These are phyloP conservation scores for Crepidodera aurea DNA, from an alignment of 2,888 invertebrate genomes.

Conservation along the genomic window DNA sequence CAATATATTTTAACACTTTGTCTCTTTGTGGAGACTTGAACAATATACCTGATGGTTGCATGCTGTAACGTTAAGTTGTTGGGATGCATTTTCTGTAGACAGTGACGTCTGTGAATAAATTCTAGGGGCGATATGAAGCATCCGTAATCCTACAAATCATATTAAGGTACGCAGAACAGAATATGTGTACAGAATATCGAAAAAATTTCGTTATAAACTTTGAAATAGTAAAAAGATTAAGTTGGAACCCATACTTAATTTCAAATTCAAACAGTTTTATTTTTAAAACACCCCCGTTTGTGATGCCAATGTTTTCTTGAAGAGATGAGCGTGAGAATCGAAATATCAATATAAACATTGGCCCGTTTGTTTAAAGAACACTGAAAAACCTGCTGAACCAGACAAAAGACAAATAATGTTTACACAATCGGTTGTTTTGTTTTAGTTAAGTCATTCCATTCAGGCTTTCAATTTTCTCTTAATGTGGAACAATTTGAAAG, in stretches of 20 bases:
- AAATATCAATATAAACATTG: constrained; percentile 56
- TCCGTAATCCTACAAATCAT: too few species aligned
- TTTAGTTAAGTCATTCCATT: constrained; percentile 22
- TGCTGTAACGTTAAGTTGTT: background rate
- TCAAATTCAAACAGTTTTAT: too few species aligned
- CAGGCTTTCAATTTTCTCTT: constrained; percentile 3
- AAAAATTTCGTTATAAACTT: too few species aligned
- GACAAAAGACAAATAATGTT: constrained; percentile 58
- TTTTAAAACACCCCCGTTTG: background rate
- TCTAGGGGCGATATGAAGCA: too few species aligned
- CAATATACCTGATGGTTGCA: constrained; percentile 16
- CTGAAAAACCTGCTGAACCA: constrained; percentile 51
- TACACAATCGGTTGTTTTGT: constrained; percentile 48
- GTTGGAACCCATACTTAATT: too few species aligned
- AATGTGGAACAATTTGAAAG: background rate
- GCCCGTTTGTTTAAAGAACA: constrained; percentile 54
- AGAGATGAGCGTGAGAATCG: constrained; percentile 39
- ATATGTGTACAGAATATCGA: too few species aligned
- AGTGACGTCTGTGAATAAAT: background rate
- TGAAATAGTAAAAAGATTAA: too few species aligned
- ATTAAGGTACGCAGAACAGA: too few species aligned
- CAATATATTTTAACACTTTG: constrained; percentile 33
- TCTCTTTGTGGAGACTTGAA: constrained; percentile 28
- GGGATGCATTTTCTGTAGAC: constrained; percentile 3
- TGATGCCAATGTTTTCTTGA: constrained; percentile 20